These are phyloP conservation scores for Poliocrania exsul DNA, from an alignment of 2,797 vertebrate species.

Conservation along the genomic window DNA sequence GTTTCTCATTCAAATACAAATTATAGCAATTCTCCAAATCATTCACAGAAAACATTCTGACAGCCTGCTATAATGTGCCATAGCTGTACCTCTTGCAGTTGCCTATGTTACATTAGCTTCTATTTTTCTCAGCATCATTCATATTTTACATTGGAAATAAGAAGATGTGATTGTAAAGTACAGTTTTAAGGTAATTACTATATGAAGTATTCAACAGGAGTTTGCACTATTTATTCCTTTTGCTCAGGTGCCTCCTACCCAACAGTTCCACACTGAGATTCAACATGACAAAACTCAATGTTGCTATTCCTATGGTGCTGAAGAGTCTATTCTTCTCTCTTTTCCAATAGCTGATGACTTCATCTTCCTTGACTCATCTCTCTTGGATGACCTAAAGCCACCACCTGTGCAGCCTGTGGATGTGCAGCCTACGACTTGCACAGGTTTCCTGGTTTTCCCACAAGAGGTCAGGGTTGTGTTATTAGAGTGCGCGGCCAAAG, in stretches of 20 bases:
- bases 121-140: not conserved
- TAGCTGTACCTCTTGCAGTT: not conserved
- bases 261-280: not conserved
- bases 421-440: not conserved
- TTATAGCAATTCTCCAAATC: not conserved
- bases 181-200: not conserved
- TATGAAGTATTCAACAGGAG: not conserved
- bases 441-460: conserved; percentile 67
- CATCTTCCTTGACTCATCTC: not conserved
- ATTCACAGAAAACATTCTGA: not conserved
- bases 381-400: not conserved
- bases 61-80: not conserved
- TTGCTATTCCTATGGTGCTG: not conserved
- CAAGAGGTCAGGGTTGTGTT: conserved; percentile 75
- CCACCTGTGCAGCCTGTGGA: not conserved
- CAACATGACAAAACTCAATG: not conserved
- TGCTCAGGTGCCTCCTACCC: not conserved
- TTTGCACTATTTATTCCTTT: not conserved
- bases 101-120: not conserved
- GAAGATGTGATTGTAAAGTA: not conserved
- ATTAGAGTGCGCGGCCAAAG: not conserved
- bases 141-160: not conserved
- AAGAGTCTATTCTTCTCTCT: not conserved
- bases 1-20: not conserved
- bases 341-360: not conserved